These are phyloP conservation scores for Heterodera filipjevi DNA, from an alignment of 2,888 invertebrate species.

Conservation along the genomic window DNA sequence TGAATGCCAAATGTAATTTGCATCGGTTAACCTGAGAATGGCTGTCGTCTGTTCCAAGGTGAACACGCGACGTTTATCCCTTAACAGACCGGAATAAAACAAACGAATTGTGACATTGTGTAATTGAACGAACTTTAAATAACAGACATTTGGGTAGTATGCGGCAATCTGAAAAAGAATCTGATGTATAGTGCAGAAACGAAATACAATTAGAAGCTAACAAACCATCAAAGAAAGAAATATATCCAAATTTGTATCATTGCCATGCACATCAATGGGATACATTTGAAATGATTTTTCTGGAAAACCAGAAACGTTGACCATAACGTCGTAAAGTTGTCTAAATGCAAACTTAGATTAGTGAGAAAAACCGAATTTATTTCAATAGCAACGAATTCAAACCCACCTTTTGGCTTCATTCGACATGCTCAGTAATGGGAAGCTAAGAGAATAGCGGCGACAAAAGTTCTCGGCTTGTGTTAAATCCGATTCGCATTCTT, in stretches of 20 bases:
- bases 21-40: slow-evolving; percentile 89
- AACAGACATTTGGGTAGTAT: slow-evolving; percentile 93
- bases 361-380: slow-evolving; percentile 72
- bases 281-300: slow-evolving; percentile 79
- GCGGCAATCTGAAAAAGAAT: slow-evolving; percentile 69
- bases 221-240: slow-evolving; percentile 65
- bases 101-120: not conserved
- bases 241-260: slow-evolving; percentile 81
- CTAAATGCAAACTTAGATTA: slow-evolving; percentile 64
- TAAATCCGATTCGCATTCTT: slow-evolving; percentile 69
- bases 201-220: no score
- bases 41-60: slow-evolving; percentile 94
- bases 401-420: slow-evolving; percentile 34
- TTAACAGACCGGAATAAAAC: slow-evolving; percentile 1
- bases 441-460: slow-evolving; percentile 84
- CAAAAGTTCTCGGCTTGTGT: slow-evolving; percentile 80
- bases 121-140: slow-evolving; percentile 74
- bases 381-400: slow-evolving; percentile 34
- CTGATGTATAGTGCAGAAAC: not conserved
- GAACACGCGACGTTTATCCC: slow-evolving; percentile 74
- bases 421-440: slow-evolving; percentile 31
- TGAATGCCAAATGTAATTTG: slow-evolving; percentile 74
- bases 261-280: slow-evolving; percentile 75
- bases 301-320: slow-evolving; percentile 80
- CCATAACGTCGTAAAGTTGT: slow-evolving; percentile 75